phyloP scores from a whole-genome alignment of 2,113 vertebrate species.

The Nycticryphes semicollaris region DNA sequence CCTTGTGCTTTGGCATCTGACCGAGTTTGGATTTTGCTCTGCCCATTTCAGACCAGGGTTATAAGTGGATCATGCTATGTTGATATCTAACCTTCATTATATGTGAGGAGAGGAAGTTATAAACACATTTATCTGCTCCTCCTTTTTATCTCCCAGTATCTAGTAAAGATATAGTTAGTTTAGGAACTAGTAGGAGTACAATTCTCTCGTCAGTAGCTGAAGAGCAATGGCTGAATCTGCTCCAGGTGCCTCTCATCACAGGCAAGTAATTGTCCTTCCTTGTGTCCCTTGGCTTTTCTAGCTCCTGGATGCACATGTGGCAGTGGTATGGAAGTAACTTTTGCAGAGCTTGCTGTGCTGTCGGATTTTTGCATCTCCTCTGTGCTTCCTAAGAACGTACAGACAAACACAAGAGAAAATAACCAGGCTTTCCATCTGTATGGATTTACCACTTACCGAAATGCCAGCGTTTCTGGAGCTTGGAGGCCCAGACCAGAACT shows the following conservation, averaged over 20 bases:
- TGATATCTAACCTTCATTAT: neutral
- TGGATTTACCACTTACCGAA: constrained; percentile 1
- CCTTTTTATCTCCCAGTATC: neutral
- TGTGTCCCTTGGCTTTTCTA: neutral
- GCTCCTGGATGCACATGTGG: neutral
- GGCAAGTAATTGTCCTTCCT: neutral
- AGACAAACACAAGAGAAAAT: neutral
- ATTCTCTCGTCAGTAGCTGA: neutral
- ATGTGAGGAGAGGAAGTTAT: neutral
- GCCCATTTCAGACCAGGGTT: neutral
- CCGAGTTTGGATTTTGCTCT: neutral
- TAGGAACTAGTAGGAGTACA: neutral
- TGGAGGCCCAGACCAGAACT: neutral
- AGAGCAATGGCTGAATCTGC: neutral
- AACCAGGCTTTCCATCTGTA: neutral
- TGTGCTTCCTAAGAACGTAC: neutral
- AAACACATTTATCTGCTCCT: neutral
- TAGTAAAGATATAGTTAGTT: neutral
- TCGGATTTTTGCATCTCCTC: neutral
- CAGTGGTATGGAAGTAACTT: neutral
- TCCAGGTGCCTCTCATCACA: neutral
- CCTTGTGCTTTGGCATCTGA: neutral
- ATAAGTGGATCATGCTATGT: neutral
- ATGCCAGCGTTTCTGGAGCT: neutral
- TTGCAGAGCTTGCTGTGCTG: neutral